A percentile compares a stretch with the other conserved stretches of the same genome.
Evolutionary conservation across 2,888 invertebrate species (phyloP).

Genomic region (Aleiodes alternator): DNA sequence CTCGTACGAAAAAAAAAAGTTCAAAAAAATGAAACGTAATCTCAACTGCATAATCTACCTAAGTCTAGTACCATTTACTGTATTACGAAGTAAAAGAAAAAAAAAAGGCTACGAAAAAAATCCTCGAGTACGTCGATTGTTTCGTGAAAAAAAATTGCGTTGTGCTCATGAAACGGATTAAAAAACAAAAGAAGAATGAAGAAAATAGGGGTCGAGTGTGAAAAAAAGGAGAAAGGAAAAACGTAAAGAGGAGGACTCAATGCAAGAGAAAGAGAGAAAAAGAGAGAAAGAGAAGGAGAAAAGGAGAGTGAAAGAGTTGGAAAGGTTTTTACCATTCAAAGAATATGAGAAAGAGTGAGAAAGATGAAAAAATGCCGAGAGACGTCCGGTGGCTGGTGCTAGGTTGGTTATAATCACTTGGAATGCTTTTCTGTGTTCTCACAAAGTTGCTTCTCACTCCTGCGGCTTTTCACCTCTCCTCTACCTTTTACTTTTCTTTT

Average conservation of each 20-base stretch:
- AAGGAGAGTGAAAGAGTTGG: neutral
- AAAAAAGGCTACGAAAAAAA: conserved; percentile 18
- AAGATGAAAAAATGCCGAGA: conserved; percentile 14
- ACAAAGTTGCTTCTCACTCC: conserved; percentile 11
- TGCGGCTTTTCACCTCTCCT: conserved; percentile 1
- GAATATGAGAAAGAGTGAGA: neutral
- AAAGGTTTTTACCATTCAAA: no score
- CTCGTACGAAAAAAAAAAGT: neutral
- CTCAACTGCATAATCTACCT: conserved; percentile 11
- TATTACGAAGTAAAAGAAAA: conserved; percentile 21
- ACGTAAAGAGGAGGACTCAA: neutral
- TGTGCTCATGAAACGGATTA: conserved; percentile 36
- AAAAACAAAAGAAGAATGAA: conserved; percentile 30
- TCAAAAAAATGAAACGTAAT: conserved; percentile 6
- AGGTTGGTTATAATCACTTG: conserved; percentile 64
- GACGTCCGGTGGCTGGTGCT: conserved; percentile 23
- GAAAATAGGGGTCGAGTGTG: conserved; percentile 42
- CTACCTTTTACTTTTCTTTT: neutral
- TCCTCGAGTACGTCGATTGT: conserved; percentile 32
- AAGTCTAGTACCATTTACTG: conserved; percentile 14
- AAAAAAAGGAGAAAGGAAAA: conserved; percentile 2
- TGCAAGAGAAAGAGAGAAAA: neutral
- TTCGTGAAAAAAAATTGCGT: conserved; percentile 26
- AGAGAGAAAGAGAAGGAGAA: conserved; percentile 2
- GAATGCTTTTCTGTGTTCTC: conserved; percentile 56